These are phyloP conservation scores for Troides helena DNA, from an alignment of 2,888 invertebrate species.

Conservation along the genomic window DNA sequence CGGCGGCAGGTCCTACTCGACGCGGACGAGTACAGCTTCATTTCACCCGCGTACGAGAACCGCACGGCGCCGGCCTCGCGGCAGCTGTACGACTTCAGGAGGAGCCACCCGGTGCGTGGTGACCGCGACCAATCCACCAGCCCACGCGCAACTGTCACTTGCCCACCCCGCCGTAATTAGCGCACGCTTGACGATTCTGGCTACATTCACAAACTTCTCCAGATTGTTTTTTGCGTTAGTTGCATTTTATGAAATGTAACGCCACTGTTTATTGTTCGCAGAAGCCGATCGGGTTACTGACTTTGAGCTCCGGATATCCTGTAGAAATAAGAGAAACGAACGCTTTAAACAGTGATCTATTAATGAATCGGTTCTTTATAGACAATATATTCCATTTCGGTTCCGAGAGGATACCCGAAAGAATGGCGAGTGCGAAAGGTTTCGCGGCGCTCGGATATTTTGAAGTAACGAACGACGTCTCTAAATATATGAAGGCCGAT, in stretches of 20 bases:
- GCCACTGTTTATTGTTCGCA: constrained; percentile 44
- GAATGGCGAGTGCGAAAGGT: constrained; percentile 96
- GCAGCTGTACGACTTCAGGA: constrained; percentile 23
- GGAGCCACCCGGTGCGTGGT: constrained; percentile 15
- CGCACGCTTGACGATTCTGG: too few species aligned
- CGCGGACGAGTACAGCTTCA: background rate
- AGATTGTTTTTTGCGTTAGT: background rate
- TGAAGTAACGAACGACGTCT: constrained; percentile 90
- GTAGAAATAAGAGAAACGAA: constrained; percentile 84
- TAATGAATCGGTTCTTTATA: constrained; percentile 41
- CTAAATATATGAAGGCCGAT: constrained; percentile 86
- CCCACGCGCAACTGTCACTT: background rate
- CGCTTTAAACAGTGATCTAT: constrained; percentile 85
- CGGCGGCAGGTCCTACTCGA: background rate
- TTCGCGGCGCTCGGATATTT: constrained; percentile 92
- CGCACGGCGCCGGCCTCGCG: constrained; percentile 11
- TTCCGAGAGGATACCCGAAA: constrained; percentile 94
- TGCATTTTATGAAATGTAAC: background rate
- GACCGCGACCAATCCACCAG: too few species aligned
- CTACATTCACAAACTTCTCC: background rate
- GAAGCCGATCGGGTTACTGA: constrained; percentile 78
- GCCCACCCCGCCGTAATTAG: too few species aligned
- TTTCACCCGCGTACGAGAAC: constrained; percentile 22
- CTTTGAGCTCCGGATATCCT: constrained; percentile 88
- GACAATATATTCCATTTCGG: constrained; percentile 83